phyloP scores from a whole-genome alignment of 2,797 vertebrate genomes.

The Malacoraja senta region DNA sequence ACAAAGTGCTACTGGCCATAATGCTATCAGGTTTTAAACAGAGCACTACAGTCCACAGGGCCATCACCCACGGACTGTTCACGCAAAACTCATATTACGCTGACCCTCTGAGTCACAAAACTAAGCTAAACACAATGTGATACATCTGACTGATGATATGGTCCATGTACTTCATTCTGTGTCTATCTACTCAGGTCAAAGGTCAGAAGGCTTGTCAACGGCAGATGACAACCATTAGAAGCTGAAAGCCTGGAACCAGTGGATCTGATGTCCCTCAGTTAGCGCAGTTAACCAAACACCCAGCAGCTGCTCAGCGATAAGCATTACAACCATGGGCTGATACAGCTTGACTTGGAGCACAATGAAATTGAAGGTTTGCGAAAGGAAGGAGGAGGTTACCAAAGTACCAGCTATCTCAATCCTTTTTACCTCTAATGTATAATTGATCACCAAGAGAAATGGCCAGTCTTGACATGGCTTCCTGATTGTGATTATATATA shows the following conservation, averaged over 20 bases:
- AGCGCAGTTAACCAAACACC: not conserved
- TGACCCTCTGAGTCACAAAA: too few species aligned
- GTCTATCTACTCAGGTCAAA: constrained; percentile 49
- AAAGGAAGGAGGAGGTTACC: not conserved
- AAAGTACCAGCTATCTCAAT: constrained; percentile 51
- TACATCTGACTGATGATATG: constrained; percentile 52
- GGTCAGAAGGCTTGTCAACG: constrained; percentile 44
- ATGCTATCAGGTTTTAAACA: too few species aligned
- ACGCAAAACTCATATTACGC: too few species aligned
- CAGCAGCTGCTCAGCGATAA: constrained; percentile 17
- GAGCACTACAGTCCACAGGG: too few species aligned
- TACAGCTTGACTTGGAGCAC: not conserved
- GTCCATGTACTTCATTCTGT: constrained; percentile 31
- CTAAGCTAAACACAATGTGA: too few species aligned
- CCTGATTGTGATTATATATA: not conserved
- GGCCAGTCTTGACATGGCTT: not conserved
- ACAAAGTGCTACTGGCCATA: too few species aligned
- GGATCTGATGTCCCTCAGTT: constrained; percentile 10
- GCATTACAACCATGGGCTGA: constrained; percentile 23
- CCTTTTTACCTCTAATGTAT: constrained; percentile 49
- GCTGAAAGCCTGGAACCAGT: not conserved
- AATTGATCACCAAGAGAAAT: not conserved
- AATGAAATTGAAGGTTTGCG: not conserved
- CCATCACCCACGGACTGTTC: too few species aligned
- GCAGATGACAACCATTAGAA: constrained; percentile 40